These are phyloP conservation scores for Stichodactyla mertensii DNA, from an alignment of 64 coral and sea anemone species.

Conservation along the genomic window DNA sequence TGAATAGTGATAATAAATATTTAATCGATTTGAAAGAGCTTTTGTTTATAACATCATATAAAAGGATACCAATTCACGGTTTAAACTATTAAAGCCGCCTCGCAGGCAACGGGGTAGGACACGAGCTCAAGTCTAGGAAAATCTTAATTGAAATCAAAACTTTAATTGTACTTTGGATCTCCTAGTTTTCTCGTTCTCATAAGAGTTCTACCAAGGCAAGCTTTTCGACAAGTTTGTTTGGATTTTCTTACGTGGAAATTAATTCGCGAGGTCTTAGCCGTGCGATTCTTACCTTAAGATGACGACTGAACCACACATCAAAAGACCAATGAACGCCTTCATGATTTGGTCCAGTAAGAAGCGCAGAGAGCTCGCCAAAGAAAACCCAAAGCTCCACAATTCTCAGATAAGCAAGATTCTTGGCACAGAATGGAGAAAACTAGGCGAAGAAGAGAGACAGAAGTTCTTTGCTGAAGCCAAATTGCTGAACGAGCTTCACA, in stretches of 20 bases:
- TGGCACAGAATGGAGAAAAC: constrained; percentile 74
- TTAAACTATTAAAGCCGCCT: not conserved
- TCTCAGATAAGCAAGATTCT: constrained; percentile 90
- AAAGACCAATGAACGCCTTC: constrained; percentile 91
- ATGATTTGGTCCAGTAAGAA: constrained; percentile 95
- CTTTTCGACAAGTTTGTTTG: not conserved
- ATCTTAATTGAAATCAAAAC: not conserved
- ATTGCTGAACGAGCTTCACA: constrained; percentile 70
- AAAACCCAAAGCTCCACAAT: constrained; percentile 86
- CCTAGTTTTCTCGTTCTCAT: too few relatives aligned
- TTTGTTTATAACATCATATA: constrained; percentile 36
- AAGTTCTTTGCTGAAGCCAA: constrained; percentile 90
- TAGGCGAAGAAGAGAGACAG: constrained; percentile 76
- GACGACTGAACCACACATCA: constrained; percentile 53
- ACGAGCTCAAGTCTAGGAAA: not conserved
- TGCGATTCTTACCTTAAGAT: not conserved
- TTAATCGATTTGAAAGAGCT: constrained; percentile 15
- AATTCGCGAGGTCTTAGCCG: not conserved
- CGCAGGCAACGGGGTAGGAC: not conserved
- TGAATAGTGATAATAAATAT: constrained; percentile 20
- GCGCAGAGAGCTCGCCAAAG: constrained; percentile 57
- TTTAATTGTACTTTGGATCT: not conserved
- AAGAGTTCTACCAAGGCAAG: not conserved
- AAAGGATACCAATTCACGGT: constrained; percentile 26
- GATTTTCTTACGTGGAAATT: not conserved